Evolutionary conservation across 1,140 invertebrate species (phyloP).

Genomic region (Drosophila obscura): DNA sequence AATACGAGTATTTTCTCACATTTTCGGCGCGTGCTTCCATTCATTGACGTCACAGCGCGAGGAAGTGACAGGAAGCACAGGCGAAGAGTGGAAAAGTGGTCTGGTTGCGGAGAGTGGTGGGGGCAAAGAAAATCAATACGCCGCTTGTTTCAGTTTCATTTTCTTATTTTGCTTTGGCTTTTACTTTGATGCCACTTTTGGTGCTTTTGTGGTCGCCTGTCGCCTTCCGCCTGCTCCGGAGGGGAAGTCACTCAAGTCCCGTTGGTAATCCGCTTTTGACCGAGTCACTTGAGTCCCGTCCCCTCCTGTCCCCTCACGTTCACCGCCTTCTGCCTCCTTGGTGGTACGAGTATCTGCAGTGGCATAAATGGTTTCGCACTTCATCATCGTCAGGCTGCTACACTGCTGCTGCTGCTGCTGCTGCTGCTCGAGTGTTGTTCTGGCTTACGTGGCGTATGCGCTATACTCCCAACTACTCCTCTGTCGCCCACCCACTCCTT

Average conservation of each 20-base stretch:
- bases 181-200: constrained; percentile 30
- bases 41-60: constrained; percentile 65
- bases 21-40: constrained; percentile 28
- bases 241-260: constrained; percentile 71
- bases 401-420: constrained; percentile 6
- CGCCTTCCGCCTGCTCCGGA: constrained; percentile 30
- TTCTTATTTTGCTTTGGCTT: constrained; percentile 28
- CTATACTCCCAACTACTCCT: constrained; percentile 32
- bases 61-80: constrained; percentile 36
- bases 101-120: background rate
- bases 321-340: background rate
- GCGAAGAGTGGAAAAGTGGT: background rate
- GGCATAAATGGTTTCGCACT: constrained; percentile 69
- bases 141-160: constrained; percentile 55
- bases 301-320: background rate
- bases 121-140: constrained; percentile 66
- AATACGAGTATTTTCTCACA: background rate
- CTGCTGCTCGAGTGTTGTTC: constrained; percentile 31
- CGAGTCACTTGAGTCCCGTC: constrained; percentile 59
- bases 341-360: constrained; percentile 6
- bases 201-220: constrained; percentile 13
- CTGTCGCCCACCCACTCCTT: constrained; percentile 44
- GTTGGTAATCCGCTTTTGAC: constrained; percentile 71
- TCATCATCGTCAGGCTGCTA: constrained; percentile 23
- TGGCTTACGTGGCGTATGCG: constrained; percentile 59